Conservation (phyloP, 53 echinoderm and acorn worm genomes). For the Stichopus horrens region DNA sequence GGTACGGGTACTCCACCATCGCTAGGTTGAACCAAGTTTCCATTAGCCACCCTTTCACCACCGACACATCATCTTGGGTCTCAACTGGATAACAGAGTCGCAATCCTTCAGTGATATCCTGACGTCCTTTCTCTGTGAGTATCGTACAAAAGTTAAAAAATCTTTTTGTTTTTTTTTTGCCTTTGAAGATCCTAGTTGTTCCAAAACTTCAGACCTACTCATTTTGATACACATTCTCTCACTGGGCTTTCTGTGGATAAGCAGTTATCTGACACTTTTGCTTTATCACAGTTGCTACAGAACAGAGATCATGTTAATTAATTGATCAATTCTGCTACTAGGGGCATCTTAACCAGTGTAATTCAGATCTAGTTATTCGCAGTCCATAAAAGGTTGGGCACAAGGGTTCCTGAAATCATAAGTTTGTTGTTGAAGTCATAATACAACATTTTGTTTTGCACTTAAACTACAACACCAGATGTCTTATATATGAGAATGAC, state of each 20-base stretch:
- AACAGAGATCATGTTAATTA: no score
- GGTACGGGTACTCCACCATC: slow-evolving; percentile 95
- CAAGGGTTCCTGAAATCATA: no score
- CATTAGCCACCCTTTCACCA: slow-evolving; percentile 64
- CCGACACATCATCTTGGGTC: slow-evolving; percentile 51
- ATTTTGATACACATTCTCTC: background rate
- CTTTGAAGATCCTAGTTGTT: background rate
- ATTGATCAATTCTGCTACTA: no score
- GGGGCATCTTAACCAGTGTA: no score
- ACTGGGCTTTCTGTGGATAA: background rate
- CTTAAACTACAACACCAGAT: no score
- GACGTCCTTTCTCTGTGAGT: slow-evolving; percentile 49
- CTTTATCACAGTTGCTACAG: no score
- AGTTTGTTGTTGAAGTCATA: no score
- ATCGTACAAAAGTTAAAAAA: background rate
- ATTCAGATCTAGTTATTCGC: no score
- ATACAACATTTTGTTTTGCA: no score
- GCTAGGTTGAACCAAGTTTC: slow-evolving; percentile 86
- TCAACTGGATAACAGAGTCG: slow-evolving; percentile 60
- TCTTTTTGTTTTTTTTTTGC: background rate
- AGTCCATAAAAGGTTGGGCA: no score
- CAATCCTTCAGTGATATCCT: slow-evolving; percentile 45
- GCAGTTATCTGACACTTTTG: background rate
- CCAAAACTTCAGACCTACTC: background rate
- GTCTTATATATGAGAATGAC: no score